Evolutionary conservation across 2,113 vertebrate species (phyloP).

Genomic region (Cololabis saira): DNA sequence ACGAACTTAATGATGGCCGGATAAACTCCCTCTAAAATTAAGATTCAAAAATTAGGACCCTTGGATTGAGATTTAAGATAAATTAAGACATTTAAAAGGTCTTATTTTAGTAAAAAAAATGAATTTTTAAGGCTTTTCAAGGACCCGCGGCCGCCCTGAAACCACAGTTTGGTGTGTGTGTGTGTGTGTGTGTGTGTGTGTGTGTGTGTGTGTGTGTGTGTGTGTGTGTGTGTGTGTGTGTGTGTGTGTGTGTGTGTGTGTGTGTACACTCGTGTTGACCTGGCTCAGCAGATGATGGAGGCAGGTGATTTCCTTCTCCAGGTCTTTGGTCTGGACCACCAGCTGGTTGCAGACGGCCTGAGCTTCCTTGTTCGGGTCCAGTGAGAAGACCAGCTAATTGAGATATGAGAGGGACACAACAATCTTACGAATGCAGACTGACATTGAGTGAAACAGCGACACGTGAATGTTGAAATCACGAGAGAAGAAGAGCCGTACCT

Average conservation of each 20-base stretch:
- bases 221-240: neutral
- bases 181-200: neutral
- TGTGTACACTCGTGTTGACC: constrained; percentile 73
- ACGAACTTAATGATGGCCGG: too few species aligned
- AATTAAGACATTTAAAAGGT: too few species aligned
- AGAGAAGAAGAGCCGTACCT: constrained; percentile 78
- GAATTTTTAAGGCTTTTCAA: too few species aligned
- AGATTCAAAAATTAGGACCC: too few species aligned
- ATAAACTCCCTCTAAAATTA: too few species aligned
- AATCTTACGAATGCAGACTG: neutral
- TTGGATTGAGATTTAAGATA: too few species aligned
- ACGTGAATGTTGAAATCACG: neutral
- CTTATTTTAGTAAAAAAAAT: too few species aligned
- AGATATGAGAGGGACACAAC: neutral
- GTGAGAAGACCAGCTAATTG: constrained; percentile 86
- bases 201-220: neutral
- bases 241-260: neutral
- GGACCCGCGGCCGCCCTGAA: too few species aligned
- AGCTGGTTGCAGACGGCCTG: constrained; percentile 84
- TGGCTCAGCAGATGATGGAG: constrained; percentile 85
- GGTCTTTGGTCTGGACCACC: constrained; percentile 77
- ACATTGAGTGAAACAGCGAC: neutral
- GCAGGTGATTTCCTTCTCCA: constrained; percentile 86
- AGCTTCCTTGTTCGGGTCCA: constrained; percentile 82
- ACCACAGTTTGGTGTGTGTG: neutral